phyloP scores from a whole-genome alignment of 2,797 vertebrate genomes.

The Falco columbarius region DNA sequence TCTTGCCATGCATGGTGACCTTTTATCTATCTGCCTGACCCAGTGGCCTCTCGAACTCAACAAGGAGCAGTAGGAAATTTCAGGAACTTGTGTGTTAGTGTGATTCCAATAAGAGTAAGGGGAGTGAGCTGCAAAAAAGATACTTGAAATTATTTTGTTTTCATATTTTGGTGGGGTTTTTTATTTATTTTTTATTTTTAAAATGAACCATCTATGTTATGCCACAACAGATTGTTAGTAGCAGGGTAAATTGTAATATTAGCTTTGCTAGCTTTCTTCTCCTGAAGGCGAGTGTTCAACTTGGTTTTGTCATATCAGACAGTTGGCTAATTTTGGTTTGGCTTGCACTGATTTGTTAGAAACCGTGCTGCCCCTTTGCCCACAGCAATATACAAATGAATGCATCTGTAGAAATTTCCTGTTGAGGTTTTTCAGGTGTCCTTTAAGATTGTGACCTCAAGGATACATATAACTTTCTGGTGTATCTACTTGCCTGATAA shows the following conservation, averaged over 20 bases:
- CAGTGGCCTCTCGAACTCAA: background rate
- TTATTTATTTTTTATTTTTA: background rate
- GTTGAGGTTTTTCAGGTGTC: background rate
- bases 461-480: background rate
- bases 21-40: background rate
- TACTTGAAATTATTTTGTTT: background rate
- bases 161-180: background rate
- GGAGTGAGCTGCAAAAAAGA: background rate
- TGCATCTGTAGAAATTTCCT: background rate
- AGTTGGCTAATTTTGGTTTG: constrained; percentile 54
- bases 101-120: background rate
- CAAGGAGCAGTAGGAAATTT: background rate
- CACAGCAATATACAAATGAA: constrained; percentile 15
- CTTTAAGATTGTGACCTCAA: constrained; percentile 12
- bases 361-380: background rate
- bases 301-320: constrained; percentile 51
- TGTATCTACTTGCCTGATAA: background rate
- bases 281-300: constrained; percentile 45
- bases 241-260: constrained; percentile 33
- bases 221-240: constrained; percentile 47
- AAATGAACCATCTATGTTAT: rapidly evolving
- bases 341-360: constrained; percentile 25
- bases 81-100: rapidly evolving
- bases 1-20: background rate
- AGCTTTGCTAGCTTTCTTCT: constrained; percentile 59